Evolutionary conservation across 2,113 vertebrate genomes (phyloP).

Genomic region (Xyrauchen texanus): DNA sequence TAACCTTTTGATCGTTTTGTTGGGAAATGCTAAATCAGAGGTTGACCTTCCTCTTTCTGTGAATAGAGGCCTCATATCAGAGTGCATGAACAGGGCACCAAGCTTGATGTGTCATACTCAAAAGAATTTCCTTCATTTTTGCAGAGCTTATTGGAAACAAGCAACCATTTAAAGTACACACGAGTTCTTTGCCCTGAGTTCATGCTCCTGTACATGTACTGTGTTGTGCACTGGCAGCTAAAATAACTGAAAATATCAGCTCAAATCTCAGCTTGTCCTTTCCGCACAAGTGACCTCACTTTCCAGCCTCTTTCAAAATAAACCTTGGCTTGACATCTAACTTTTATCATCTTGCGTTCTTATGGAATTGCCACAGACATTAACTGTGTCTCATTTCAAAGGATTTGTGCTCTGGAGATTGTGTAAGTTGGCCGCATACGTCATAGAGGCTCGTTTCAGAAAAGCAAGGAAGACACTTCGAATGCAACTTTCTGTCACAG

Average conservation of each 20-base stretch:
- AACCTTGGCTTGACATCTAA: neutral
- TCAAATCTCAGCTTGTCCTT: neutral
- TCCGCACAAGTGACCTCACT: neutral
- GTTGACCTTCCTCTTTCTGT: constrained; percentile 41
- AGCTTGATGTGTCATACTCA: constrained; percentile 58
- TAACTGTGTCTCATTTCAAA: too few relatives aligned
- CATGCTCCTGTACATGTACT: constrained; percentile 45
- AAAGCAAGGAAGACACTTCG: too few relatives aligned
- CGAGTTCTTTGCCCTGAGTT: constrained; percentile 58
- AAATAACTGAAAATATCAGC: neutral
- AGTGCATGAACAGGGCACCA: constrained; percentile 45
- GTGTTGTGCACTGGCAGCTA: neutral
- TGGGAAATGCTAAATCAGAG: constrained; percentile 7
- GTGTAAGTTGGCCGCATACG: too few relatives aligned
- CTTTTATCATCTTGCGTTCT: too few relatives aligned
- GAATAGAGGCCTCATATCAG: constrained; percentile 52
- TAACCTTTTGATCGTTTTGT: constrained; percentile 37
- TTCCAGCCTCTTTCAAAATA: neutral
- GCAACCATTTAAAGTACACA: constrained; percentile 58
- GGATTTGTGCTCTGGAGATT: too few relatives aligned
- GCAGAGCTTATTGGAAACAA: constrained; percentile 52
- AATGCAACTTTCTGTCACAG: too few relatives aligned
- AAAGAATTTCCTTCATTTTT: constrained; percentile 72
- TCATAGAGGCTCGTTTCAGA: too few relatives aligned
- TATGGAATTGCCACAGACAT: too few relatives aligned